phyloP scores from a whole-genome alignment of 2,113 vertebrate genomes.

The Balaeniceps rex region DNA sequence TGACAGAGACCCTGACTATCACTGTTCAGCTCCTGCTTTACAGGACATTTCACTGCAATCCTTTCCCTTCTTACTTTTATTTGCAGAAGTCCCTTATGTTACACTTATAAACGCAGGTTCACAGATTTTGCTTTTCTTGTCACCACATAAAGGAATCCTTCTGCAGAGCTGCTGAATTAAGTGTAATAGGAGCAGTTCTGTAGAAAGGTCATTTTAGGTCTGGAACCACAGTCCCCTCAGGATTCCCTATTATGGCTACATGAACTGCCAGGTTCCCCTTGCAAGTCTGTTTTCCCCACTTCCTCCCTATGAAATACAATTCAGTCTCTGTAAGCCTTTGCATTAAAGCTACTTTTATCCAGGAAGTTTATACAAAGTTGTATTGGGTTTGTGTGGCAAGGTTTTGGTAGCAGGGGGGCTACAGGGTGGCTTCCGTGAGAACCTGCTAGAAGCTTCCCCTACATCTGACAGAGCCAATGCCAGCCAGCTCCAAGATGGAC shows the following conservation, averaged over 20 bases:
- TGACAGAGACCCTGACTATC: not conserved
- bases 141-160: slow-evolving; percentile 20
- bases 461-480: too few relatives aligned
- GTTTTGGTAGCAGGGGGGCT: too few relatives aligned
- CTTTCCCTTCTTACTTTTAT: not conserved
- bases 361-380: not conserved
- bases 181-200: not conserved
- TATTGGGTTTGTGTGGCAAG: too few relatives aligned
- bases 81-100: not conserved
- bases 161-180: slow-evolving; percentile 21
- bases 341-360: slow-evolving; percentile 41
- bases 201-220: slow-evolving; percentile 29
- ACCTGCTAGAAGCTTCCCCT: too few relatives aligned
- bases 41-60: not conserved
- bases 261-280: not conserved
- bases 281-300: not conserved
- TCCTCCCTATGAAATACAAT: slow-evolving; percentile 25
- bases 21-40: not conserved
- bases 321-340: slow-evolving; percentile 20
- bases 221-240: not conserved
- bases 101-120: not conserved
- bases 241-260: slow-evolving; percentile 25
- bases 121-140: slow-evolving; percentile 37
- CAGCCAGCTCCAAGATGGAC: too few relatives aligned
- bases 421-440: too few relatives aligned